phyloP scores from a whole-genome alignment of 2,113 vertebrate genomes.

The Corythornis madagascariensis region DNA sequence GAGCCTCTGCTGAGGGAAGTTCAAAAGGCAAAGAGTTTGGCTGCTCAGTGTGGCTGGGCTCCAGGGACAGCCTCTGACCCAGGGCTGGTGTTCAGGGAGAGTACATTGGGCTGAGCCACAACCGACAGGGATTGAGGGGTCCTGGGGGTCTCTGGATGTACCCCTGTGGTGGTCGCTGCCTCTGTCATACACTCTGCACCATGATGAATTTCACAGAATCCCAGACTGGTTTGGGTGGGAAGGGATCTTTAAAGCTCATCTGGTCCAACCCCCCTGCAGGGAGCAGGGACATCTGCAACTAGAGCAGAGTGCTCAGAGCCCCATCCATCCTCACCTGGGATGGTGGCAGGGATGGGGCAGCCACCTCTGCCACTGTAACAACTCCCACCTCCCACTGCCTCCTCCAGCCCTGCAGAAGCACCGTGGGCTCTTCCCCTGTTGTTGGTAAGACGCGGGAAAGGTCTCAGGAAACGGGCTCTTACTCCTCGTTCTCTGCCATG shows the following conservation, averaged over 20 bases:
- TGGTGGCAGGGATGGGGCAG: neutral
- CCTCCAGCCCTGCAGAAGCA: neutral
- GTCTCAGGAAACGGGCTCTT: neutral
- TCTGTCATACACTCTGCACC: neutral
- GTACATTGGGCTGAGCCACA: rapidly evolving
- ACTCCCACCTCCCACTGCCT: neutral
- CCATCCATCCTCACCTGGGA: neutral
- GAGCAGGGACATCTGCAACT: neutral
- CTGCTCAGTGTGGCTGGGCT: rapidly evolving
- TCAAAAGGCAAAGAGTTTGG: neutral
- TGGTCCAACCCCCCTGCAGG: neutral
- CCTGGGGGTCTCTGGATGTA: rapidly evolving
- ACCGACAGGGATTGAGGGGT: rapidly evolving
- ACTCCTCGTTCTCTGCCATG: neutral
- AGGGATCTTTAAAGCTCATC: neutral
- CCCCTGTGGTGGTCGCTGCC: rapidly evolving
- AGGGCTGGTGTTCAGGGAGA: rapidly evolving
- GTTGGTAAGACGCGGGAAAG: neutral
- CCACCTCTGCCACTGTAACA: rapidly evolving
- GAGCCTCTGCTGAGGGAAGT: neutral
- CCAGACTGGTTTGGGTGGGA: neutral
- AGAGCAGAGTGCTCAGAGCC: neutral
- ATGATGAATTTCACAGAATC: neutral
- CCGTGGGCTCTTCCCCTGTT: neutral
- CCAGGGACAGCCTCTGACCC: rapidly evolving